A percentile compares a stretch with the other conserved stretches of the same genome.
These are phyloP conservation scores for Troides helena DNA, from an alignment of 2,888 invertebrate species.

Conservation along the genomic window DNA sequence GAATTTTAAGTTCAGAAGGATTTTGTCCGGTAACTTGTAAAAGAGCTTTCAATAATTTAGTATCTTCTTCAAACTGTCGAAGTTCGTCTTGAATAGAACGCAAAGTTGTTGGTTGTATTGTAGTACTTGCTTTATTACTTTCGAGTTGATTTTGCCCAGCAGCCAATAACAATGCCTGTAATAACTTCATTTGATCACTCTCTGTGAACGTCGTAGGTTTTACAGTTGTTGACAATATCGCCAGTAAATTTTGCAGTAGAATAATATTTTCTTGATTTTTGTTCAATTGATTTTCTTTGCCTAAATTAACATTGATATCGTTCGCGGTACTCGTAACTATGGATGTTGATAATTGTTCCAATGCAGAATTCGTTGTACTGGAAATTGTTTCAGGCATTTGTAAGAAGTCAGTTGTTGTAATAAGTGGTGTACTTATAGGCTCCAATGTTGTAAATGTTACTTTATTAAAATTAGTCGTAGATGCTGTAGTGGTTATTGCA, in stretches of 20 bases:
- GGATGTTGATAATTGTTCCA: constrained; percentile 7
- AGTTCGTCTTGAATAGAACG: constrained; percentile 72
- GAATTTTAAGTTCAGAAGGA: constrained; percentile 63
- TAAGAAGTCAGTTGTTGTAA: constrained; percentile 34
- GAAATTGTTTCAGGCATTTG: constrained; percentile 36
- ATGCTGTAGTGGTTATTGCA: constrained; percentile 3
- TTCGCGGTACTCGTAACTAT: constrained; percentile 29
- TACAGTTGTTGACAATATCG: constrained; percentile 39
- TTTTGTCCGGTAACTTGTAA: constrained; percentile 70
- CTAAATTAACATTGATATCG: neutral
- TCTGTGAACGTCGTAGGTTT: constrained; percentile 31
- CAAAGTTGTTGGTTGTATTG: constrained; percentile 51
- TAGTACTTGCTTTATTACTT: constrained; percentile 37
- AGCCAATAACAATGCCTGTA: constrained; percentile 60
- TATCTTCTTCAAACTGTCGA: constrained; percentile 71
- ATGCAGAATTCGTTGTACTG: constrained; percentile 32
- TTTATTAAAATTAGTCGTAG: constrained; percentile 1
- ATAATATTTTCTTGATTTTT: constrained; percentile 18
- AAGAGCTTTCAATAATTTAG: constrained; percentile 67
- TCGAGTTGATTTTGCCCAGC: constrained; percentile 47
- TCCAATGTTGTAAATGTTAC: constrained; percentile 31
- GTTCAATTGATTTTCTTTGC: neutral
- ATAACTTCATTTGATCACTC: constrained; percentile 52
- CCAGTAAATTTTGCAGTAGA: constrained; percentile 25
- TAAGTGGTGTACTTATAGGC: constrained; percentile 40